phyloP scores from a whole-genome alignment of 2,797 vertebrate species.

The Prunella strophiata region DNA sequence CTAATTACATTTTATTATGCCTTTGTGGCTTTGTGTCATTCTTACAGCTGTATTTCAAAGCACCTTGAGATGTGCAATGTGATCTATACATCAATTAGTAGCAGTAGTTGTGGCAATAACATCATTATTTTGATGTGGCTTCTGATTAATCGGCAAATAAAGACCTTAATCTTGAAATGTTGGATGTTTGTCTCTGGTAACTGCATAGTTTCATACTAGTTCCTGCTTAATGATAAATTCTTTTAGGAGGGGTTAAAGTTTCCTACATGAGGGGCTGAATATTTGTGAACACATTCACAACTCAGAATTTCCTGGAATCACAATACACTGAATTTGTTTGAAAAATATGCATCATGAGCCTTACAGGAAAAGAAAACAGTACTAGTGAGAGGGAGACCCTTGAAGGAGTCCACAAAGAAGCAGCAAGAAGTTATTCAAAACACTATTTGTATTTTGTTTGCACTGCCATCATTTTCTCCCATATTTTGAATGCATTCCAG shows the following conservation, averaged over 20 bases:
- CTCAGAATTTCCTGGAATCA: slow-evolving; percentile 38
- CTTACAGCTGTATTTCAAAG: slow-evolving; percentile 6
- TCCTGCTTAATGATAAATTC: not conserved
- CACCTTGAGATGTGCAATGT: not conserved
- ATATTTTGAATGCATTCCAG: not conserved
- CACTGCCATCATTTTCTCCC: not conserved
- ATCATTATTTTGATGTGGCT: not conserved
- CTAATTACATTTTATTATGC: not conserved
- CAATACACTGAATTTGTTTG: not conserved
- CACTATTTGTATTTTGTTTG: not conserved
- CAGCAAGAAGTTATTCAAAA: not conserved
- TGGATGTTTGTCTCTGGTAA: not conserved
- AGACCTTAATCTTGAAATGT: not conserved
- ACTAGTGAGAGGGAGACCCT: slow-evolving; percentile 6
- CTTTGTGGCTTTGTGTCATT: slow-evolving; percentile 14
- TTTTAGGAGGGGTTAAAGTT: not conserved
- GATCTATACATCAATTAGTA: not conserved
- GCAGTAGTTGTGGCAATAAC: not conserved
- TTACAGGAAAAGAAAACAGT: not conserved
- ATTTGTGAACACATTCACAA: not conserved
- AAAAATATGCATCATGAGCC: not conserved
- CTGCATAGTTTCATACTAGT: not conserved
- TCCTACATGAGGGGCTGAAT: not conserved
- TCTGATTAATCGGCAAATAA: not conserved
- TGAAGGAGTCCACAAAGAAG: not conserved